Conservation (phyloP, 2,888 invertebrate genomes). For the Bimastos eiseni region DNA sequence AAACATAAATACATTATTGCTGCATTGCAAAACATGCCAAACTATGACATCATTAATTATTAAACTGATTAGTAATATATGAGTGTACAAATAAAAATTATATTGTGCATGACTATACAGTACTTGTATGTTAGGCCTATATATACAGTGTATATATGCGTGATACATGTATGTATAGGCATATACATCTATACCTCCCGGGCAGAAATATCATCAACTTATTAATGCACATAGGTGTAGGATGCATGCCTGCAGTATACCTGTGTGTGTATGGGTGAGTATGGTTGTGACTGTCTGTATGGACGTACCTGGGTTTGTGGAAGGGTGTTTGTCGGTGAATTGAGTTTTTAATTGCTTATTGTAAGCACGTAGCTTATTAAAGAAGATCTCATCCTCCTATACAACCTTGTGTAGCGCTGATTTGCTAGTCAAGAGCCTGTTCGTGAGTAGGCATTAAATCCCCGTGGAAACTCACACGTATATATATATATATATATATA, state of each 20-base stretch:
- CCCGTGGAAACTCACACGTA: not conserved
- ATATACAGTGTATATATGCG: not conserved
- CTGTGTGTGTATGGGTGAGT: not conserved
- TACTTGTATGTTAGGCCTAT: not conserved
- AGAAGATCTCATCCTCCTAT: not conserved
- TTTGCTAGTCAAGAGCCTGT: not conserved
- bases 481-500: not conserved
- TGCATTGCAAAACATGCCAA: not conserved
- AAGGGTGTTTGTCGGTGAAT: not conserved
- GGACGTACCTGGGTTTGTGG: not conserved
- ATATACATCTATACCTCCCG: conserved; percentile 6
- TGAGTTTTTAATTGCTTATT: conserved; percentile 6
- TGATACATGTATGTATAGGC: not conserved
- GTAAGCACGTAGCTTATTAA: not conserved
- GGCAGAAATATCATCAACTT: not conserved
- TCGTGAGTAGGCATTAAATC: conserved; percentile 9
- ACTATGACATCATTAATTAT: not conserved
- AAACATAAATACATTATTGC: no score
- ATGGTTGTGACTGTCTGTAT: not conserved
- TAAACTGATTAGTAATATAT: not conserved
- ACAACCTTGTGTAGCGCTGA: not conserved
- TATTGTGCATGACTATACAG: no score
- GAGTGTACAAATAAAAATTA: not conserved
- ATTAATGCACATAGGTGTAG: not conserved
- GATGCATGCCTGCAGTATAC: not conserved